Percentiles rank a stretch among this genome's conserved stretches.
phyloP scores from a whole-genome alignment of 2,113 vertebrate genomes.

The Pundamilia nyererei region DNA sequence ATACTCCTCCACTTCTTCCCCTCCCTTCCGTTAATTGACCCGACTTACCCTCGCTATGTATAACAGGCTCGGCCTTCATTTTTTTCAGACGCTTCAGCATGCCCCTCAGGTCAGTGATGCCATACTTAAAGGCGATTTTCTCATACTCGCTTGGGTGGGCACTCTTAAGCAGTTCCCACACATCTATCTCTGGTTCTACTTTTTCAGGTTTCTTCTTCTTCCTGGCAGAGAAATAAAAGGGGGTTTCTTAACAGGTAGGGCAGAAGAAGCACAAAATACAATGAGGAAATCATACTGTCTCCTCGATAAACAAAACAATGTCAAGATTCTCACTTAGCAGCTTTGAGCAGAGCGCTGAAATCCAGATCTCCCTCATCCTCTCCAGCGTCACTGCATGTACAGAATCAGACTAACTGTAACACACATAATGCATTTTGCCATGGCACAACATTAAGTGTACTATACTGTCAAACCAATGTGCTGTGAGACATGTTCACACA shows the following conservation, averaged over 20 bases:
- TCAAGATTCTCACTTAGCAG: slow-evolving; percentile 69
- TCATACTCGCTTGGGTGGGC: slow-evolving; percentile 91
- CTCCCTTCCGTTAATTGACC: not conserved
- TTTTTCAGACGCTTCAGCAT: slow-evolving; percentile 91
- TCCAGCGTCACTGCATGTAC: slow-evolving; percentile 67
- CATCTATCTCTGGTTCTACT: slow-evolving; percentile 67
- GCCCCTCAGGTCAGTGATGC: slow-evolving; percentile 90
- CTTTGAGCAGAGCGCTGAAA: slow-evolving; percentile 83
- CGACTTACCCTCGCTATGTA: slow-evolving; percentile 77
- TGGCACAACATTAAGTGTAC: not conserved
- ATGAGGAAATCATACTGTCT: not conserved
- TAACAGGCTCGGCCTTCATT: slow-evolving; percentile 73
- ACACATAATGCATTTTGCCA: not conserved
- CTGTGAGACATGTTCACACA: not conserved
- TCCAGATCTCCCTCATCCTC: slow-evolving; percentile 81
- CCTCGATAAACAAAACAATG: not conserved
- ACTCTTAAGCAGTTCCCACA: slow-evolving; percentile 84
- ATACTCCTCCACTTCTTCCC: not conserved
- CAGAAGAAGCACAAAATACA: not conserved
- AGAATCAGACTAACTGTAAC: not conserved
- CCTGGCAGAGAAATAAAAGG: slow-evolving; percentile 41
- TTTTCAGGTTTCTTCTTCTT: slow-evolving; percentile 74
- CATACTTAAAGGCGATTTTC: slow-evolving; percentile 87
- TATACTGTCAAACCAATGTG: not conserved
- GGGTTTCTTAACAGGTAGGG: not conserved